A percentile compares a stretch with the other conserved stretches of the same genome.
Conservation (phyloP, 2,888 invertebrate genomes). For the Polyommatus iphigenia region DNA sequence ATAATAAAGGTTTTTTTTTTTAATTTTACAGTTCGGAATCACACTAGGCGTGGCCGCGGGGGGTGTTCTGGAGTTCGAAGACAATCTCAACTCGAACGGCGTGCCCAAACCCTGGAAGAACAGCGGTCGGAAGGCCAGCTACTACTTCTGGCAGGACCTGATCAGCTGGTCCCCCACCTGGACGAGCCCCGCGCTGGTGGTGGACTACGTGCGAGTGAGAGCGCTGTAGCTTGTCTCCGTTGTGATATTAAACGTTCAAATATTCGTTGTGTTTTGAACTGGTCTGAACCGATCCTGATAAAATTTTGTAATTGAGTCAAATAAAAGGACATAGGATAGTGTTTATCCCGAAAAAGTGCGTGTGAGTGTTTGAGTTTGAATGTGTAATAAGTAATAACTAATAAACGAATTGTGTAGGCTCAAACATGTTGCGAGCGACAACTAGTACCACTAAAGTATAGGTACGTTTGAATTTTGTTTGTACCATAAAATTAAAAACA, state of each 20-base stretch:
- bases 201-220: slow-evolving; percentile 82
- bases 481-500: no score
- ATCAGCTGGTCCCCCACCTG: slow-evolving; percentile 82
- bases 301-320: no score
- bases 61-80: slow-evolving; percentile 84
- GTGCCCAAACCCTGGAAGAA: slow-evolving; percentile 84
- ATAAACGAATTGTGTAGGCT: no score
- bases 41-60: slow-evolving; percentile 85
- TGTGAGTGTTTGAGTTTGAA: no score
- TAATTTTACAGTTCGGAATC: slow-evolving; percentile 81
- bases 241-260: slow-evolving; percentile 20
- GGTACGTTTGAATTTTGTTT: no score
- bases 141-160: slow-evolving; percentile 81
- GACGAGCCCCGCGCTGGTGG: slow-evolving; percentile 72
- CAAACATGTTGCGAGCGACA: no score
- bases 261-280: not conserved
- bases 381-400: no score
- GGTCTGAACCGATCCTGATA: no score
- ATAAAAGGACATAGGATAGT: no score
- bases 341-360: no score
- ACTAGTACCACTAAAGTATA: no score
- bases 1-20: not conserved
- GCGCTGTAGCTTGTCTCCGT: slow-evolving; percentile 54
- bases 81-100: slow-evolving; percentile 63
- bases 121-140: slow-evolving; percentile 74